phyloP scores from a whole-genome alignment of 2,797 vertebrate genomes.

The Myripristis murdjan region DNA sequence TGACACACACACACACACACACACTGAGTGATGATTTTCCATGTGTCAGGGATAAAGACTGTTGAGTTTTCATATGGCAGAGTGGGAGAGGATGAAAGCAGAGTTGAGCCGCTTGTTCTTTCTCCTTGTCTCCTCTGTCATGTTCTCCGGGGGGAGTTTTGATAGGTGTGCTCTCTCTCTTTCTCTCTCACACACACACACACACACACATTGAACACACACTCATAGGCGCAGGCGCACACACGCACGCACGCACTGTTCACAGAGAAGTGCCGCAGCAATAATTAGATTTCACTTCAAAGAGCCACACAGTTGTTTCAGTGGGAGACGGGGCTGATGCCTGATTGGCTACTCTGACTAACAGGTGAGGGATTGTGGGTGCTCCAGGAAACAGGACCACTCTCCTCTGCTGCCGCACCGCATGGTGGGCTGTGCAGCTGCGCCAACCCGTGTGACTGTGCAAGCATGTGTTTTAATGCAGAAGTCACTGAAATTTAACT shows the following conservation, averaged over 20 bases:
- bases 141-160: slow-evolving; percentile 62
- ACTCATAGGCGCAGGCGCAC: slow-evolving; percentile 14
- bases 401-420: background rate
- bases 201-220: slow-evolving; percentile 8
- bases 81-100: slow-evolving; percentile 65
- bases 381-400: slow-evolving; percentile 5
- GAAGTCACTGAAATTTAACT: too few relatives aligned
- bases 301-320: slow-evolving; percentile 60
- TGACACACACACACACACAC: slow-evolving; percentile 13
- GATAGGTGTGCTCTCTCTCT: slow-evolving; percentile 36
- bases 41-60: slow-evolving; percentile 35
- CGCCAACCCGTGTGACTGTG: background rate
- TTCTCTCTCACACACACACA: slow-evolving; percentile 16
- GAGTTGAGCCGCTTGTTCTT: slow-evolving; percentile 60
- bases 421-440: background rate
- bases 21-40: background rate
- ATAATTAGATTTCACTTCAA: slow-evolving; percentile 82
- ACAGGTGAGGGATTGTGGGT: slow-evolving; percentile 42
- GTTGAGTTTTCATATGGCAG: slow-evolving; percentile 44
- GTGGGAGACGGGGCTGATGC: slow-evolving; percentile 34
- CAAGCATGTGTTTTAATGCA: too few relatives aligned
- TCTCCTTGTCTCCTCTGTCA: slow-evolving; percentile 56
- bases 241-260: slow-evolving; percentile 17
- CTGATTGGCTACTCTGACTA: slow-evolving; percentile 50
- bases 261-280: slow-evolving; percentile 39